Percentiles rank a stretch among this genome's conserved stretches.
These are phyloP conservation scores for Epinotia nisella DNA, from an alignment of 2,888 invertebrate genomes.

Conservation along the genomic window DNA sequence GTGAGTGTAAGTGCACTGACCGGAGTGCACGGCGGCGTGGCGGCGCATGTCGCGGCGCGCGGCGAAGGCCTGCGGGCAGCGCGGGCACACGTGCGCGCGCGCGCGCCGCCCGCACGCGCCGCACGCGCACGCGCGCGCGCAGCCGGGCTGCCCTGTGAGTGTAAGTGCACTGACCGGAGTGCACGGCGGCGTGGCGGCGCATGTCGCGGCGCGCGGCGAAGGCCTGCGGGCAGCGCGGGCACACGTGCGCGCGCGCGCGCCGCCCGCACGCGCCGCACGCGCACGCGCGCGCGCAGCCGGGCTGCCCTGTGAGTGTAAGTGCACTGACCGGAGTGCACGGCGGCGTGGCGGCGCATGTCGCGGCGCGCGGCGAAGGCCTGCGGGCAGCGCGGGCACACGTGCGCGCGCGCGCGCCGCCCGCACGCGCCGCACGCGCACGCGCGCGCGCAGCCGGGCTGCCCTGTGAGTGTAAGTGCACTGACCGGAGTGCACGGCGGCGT, in stretches of 20 bases:
- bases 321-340: too few species aligned
- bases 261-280: background rate
- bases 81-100: constrained; percentile 85
- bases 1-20: constrained; percentile 81
- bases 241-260: constrained; percentile 82
- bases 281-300: too few species aligned
- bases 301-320: too few species aligned
- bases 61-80: constrained; percentile 88
- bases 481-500: constrained; percentile 82
- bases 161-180: constrained; percentile 85
- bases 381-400: too few species aligned
- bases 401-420: too few species aligned
- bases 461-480: too few species aligned
- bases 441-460: too few species aligned
- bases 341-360: too few species aligned
- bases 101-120: constrained; percentile 60
- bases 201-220: constrained; percentile 89
- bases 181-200: constrained; percentile 88
- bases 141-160: too few species aligned
- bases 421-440: too few species aligned
- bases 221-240: constrained; percentile 87
- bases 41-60: constrained; percentile 88
- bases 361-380: too few species aligned
- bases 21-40: constrained; percentile 88
- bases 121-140: constrained; percentile 84